phyloP scores from a whole-genome alignment of 2,113 vertebrate genomes.

The Rutilus rutilus region DNA sequence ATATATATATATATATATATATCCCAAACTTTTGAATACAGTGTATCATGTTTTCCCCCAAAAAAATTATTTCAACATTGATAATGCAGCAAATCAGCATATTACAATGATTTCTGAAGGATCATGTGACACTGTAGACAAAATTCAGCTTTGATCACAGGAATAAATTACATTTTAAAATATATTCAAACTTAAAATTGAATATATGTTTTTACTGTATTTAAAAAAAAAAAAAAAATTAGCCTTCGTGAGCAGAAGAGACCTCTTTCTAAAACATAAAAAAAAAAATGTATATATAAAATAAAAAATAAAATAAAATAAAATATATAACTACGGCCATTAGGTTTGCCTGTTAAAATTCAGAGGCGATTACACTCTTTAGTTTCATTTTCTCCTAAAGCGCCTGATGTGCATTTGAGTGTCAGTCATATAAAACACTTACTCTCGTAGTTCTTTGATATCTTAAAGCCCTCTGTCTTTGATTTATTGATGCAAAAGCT shows the following conservation, averaged over 20 bases:
- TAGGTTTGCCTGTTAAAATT: neutral
- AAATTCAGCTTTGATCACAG: too few relatives aligned
- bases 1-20: too few relatives aligned
- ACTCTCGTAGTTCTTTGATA: constrained; percentile 47
- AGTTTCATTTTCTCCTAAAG: neutral
- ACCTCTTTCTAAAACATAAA: neutral
- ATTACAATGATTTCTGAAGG: too few relatives aligned
- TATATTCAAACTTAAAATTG: too few relatives aligned
- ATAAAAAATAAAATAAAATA: too few relatives aligned
- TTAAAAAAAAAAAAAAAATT: neutral
- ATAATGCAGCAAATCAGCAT: too few relatives aligned
- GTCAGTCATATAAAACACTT: constrained; percentile 5
- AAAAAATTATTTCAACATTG: too few relatives aligned
- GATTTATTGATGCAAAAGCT: constrained; percentile 48
- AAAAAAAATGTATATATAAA: too few relatives aligned
- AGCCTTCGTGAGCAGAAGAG: neutral
- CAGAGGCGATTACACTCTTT: neutral
- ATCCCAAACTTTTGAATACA: too few relatives aligned
- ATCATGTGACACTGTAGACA: too few relatives aligned
- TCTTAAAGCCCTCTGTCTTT: constrained; percentile 50
- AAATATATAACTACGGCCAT: neutral
- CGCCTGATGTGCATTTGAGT: constrained; percentile 19
- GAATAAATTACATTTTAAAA: too few relatives aligned
- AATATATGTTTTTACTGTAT: neutral
- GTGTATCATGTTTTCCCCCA: too few relatives aligned